Conservation (phyloP, 1,140 invertebrate genomes). For the Ptiloglossa arizonensis region DNA sequence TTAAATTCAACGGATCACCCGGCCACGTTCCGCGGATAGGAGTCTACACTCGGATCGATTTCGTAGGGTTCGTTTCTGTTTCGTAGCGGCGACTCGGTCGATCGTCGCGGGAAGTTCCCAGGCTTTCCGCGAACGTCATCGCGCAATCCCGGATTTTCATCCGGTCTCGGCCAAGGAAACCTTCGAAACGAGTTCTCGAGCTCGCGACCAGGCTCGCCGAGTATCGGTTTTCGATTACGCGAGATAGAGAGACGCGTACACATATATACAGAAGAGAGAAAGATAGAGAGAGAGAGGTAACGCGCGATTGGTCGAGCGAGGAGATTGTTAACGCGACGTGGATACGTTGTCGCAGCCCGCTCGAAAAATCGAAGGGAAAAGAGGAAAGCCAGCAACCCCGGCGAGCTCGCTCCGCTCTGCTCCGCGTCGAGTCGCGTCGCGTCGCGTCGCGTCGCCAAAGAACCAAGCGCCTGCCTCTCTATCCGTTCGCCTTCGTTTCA, state of each 20-base stretch:
- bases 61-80: no score
- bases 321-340: not conserved
- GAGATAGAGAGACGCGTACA: not conserved
- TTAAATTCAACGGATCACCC: no score
- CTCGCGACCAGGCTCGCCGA: not conserved
- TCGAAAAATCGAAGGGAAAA: not conserved
- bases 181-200: not conserved
- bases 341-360: constrained; percentile 15
- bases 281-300: not conserved
- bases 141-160: no score
- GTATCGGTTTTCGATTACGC: constrained; percentile 47
- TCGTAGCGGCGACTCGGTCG: no score
- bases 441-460: no score
- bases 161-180: no score
- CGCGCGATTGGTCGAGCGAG: not conserved
- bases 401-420: not conserved
- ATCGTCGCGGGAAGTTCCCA: no score
- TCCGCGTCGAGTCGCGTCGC: no score
- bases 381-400: not conserved
- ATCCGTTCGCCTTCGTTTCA: not conserved
- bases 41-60: no score
- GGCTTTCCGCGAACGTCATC: no score
- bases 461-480: not conserved
- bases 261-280: no score
- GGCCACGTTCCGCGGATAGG: no score